These are phyloP conservation scores for Mythimna pallens DNA, from an alignment of 2,888 invertebrate genomes.

Conservation along the genomic window DNA sequence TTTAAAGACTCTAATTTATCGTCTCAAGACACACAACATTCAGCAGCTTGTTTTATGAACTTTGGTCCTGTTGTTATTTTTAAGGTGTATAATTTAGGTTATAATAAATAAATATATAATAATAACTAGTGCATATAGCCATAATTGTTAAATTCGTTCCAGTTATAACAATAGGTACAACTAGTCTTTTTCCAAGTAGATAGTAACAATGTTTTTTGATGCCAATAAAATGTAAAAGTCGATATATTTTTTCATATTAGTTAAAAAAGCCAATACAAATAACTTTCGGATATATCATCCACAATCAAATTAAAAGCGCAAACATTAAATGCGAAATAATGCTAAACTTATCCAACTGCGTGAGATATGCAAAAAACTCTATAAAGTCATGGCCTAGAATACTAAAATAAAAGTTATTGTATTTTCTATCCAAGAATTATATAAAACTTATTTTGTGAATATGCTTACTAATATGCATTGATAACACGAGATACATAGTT, in stretches of 20 bases:
- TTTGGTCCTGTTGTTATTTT: background rate
- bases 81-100: background rate
- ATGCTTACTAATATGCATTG: background rate
- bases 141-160: background rate
- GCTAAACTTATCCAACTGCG: slow-evolving; percentile 6
- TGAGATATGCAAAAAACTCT: slow-evolving; percentile 5
- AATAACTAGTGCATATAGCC: background rate
- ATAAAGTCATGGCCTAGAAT: slow-evolving; percentile 5
- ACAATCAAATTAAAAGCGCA: slow-evolving; percentile 18
- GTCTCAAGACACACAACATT: background rate
- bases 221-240: background rate
- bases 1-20: background rate
- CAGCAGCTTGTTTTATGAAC: background rate
- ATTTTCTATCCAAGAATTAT: too few relatives aligned
- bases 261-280: slow-evolving; percentile 20
- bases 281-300: background rate
- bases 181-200: background rate
- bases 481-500: background rate
- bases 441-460: background rate
- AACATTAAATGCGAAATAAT: slow-evolving; percentile 27
- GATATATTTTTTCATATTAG: background rate
- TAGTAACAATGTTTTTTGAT: background rate
- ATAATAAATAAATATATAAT: background rate
- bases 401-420: background rate
- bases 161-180: background rate